phyloP scores from a whole-genome alignment of 2,113 vertebrate species.

The Gavialis gangeticus region DNA sequence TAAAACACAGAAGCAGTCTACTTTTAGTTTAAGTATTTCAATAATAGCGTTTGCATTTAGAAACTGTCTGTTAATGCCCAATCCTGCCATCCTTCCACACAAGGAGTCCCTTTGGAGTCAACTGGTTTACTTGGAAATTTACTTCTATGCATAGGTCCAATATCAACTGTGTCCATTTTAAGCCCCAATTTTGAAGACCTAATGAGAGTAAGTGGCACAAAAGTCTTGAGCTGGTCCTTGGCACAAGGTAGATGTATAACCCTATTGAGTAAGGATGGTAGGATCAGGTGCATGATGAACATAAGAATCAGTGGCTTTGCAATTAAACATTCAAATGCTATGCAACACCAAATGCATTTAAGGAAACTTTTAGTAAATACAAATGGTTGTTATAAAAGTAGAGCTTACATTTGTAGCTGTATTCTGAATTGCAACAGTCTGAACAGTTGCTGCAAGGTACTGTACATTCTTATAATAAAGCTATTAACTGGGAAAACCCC shows the following conservation, averaged over 20 bases:
- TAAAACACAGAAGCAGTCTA: constrained; percentile 14
- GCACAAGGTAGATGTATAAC: background rate
- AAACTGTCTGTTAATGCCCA: constrained; percentile 48
- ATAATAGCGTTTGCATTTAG: constrained; percentile 42
- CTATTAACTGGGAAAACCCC: constrained; percentile 19
- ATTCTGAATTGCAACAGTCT: constrained; percentile 39
- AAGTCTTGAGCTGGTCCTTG: background rate
- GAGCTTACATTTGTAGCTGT: constrained; percentile 36
- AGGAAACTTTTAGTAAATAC: constrained; percentile 16
- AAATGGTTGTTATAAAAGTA: constrained; percentile 1
- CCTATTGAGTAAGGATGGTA: fast-evolving
- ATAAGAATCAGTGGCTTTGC: background rate
- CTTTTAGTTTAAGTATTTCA: constrained; percentile 29
- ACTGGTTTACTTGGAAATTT: background rate
- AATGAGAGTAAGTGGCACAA: background rate
- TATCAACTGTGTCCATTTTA: fast-evolving
- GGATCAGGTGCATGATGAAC: background rate
- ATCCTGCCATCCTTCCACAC: background rate
- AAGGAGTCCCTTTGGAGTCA: background rate
- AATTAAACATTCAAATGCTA: background rate
- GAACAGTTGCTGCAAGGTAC: constrained; percentile 9
- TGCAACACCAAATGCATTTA: constrained; percentile 13
- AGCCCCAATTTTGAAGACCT: background rate
- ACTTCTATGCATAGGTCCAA: background rate
- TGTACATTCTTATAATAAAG: background rate